Percentiles rank a stretch among this genome's conserved stretches.
Evolutionary conservation across 1,140 invertebrate species (phyloP).

Genomic region (Drosophila ananassae): DNA sequence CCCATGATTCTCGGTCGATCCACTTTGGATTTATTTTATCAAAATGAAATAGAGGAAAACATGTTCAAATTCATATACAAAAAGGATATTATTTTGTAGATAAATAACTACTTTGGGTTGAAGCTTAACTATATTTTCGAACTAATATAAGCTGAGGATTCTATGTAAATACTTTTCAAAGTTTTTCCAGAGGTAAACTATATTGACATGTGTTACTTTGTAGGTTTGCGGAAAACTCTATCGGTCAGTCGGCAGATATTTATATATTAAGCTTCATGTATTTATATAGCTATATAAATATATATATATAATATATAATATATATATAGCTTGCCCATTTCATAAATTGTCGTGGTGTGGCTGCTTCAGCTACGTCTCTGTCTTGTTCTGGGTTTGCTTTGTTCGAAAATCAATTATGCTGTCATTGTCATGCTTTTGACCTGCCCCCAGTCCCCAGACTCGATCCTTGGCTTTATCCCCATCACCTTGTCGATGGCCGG

Average conservation of each 20-base stretch:
- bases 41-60: slow-evolving; percentile 5
- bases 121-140: slow-evolving; percentile 19
- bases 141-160: slow-evolving; percentile 47
- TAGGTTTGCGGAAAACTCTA: slow-evolving; percentile 62
- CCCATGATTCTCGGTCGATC: slow-evolving; percentile 22
- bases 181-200: slow-evolving; percentile 33
- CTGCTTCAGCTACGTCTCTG: slow-evolving; percentile 17
- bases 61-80: neutral
- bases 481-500: slow-evolving; percentile 8
- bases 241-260: slow-evolving; percentile 51
- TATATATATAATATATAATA: slow-evolving; percentile 2
- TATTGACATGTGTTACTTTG: slow-evolving; percentile 58
- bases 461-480: slow-evolving; percentile 4
- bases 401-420: slow-evolving; percentile 81
- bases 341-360: slow-evolving; percentile 63
- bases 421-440: slow-evolving; percentile 81
- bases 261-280: slow-evolving; percentile 9
- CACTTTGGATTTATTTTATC: slow-evolving; percentile 9
- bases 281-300: slow-evolving; percentile 5
- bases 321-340: slow-evolving; percentile 52
- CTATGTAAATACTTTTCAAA: slow-evolving; percentile 60
- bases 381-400: slow-evolving; percentile 67
- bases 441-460: slow-evolving; percentile 21
- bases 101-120: neutral
- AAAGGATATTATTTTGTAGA: neutral